Conservation (phyloP, 1,140 invertebrate genomes). For the Paraescarpia echinospica region DNA sequence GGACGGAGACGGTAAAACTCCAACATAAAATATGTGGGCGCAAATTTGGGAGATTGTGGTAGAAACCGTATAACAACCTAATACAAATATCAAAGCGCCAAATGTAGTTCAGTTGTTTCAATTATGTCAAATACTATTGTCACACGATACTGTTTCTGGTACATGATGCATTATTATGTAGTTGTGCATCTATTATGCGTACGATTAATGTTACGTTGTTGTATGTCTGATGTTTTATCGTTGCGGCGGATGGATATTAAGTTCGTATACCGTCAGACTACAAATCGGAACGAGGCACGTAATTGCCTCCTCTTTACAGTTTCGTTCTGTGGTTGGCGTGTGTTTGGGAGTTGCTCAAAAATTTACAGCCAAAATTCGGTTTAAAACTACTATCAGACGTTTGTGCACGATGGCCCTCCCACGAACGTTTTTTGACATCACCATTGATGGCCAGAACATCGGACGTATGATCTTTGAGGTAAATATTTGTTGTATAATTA, state of each 20-base stretch:
- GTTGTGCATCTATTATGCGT: not conserved
- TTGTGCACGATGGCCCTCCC: conserved; percentile 27
- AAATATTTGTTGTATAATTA: not conserved
- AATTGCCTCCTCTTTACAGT: not conserved
- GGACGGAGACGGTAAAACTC: not conserved
- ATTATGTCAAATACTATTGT: not conserved
- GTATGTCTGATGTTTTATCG: not conserved
- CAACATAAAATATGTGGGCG: not conserved
- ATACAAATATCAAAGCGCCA: not conserved
- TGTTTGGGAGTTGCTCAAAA: not conserved
- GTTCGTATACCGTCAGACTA: not conserved
- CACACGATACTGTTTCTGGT: not conserved
- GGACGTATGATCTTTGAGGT: conserved; percentile 22
- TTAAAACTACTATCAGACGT: not conserved
- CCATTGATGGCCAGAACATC: not conserved
- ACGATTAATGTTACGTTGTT: not conserved
- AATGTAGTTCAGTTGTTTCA: not conserved
- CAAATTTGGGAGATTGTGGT: not conserved
- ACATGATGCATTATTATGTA: not conserved
- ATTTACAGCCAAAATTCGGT: not conserved
- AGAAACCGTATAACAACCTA: not conserved
- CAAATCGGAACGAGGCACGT: not conserved
- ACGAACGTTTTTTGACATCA: conserved; percentile 25
- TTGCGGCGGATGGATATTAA: not conserved
- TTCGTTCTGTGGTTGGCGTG: not conserved